Base-by-base conservation (phyloP, 2,888 invertebrate species). In the Girardia tigrina region DNA sequence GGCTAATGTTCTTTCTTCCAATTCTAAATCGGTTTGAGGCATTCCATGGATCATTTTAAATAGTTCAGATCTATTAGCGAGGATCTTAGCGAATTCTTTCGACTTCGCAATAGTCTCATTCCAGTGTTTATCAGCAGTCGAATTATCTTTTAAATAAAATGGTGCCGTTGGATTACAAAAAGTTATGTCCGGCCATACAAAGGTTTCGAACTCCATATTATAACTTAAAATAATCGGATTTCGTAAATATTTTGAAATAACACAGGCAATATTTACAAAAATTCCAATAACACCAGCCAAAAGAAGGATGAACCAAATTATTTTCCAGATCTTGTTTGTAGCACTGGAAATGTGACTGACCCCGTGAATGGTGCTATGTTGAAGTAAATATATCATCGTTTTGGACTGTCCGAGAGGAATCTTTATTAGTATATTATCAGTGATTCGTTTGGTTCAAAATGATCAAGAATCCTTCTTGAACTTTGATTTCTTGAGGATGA, bases 151-250 rank as follows among this genome's bases (percentile, higher is more conserved):
- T 2, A 75, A 6, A 26, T 27, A 1, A 29, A 29, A 71, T 23
- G 75, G 75, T n/a, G 28, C 75, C 12, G 75, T 71, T 23, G 75
- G 75, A 29, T 76, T 76, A 69, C 76, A 76, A 75, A 76, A 76
- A 20, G 76, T 76, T 42, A 76, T 76, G 20, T 76, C 76, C 2
- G 76, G 76, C 76, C 76, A 76, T 20, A 76, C 28, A 42, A 76
- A 76, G n/a, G 42, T 26, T 20, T 76, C 76, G 28, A 76, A 28
- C 28, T 76, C 75, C 4, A 26, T 26, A 26, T 28, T 69, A 69
- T 76, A 76, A 20, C 69, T 76, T 1, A 75, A 76, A n/a, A 76
- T 42, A 20, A 76, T 42, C 0, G 76, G 76, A 42, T 69, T 56
- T 26, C 29, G 28, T 42, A 28, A 28, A 42, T 69, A 76, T 23